Evolutionary conservation across 2,888 invertebrate genomes (phyloP).

Genomic region (Plagodis dolabraria): DNA sequence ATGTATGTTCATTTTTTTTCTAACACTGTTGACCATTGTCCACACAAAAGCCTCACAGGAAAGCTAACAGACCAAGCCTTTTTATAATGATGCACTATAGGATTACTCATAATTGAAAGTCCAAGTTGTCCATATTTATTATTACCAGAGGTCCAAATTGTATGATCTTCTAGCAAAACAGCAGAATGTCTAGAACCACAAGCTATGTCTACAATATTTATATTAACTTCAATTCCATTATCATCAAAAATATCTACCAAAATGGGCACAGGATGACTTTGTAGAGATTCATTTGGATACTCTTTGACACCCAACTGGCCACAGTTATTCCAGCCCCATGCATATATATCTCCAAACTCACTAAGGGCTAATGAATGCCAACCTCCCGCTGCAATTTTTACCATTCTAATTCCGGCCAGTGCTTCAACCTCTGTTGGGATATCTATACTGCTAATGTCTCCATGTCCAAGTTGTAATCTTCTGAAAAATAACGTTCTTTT

Average conservation of each 20-base stretch:
- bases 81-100: constrained; percentile 56
- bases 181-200: constrained; percentile 93
- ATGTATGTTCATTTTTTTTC: not conserved
- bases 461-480: constrained; percentile 94
- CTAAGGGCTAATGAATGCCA: constrained; percentile 95
- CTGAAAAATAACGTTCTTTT: constrained; percentile 75
- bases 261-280: constrained; percentile 64
- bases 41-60: constrained; percentile 57
- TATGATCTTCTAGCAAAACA: constrained; percentile 87
- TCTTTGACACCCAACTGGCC: constrained; percentile 91
- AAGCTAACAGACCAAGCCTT: constrained; percentile 53
- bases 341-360: constrained; percentile 92
- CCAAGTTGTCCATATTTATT: constrained; percentile 93
- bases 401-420: constrained; percentile 90
- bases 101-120: constrained; percentile 52
- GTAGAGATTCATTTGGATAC: constrained; percentile 46
- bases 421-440: constrained; percentile 88
- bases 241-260: constrained; percentile 68
- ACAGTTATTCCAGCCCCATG: constrained; percentile 96
- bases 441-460: constrained; percentile 86
- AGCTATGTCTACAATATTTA: constrained; percentile 85
- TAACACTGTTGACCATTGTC: constrained; percentile 67
- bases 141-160: constrained; percentile 91
- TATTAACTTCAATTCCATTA: constrained; percentile 70
- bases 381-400: constrained; percentile 90